Evolutionary conservation across 2,113 vertebrate species (phyloP).

Genomic region (Sinocyclocheilus rhinocerous): DNA sequence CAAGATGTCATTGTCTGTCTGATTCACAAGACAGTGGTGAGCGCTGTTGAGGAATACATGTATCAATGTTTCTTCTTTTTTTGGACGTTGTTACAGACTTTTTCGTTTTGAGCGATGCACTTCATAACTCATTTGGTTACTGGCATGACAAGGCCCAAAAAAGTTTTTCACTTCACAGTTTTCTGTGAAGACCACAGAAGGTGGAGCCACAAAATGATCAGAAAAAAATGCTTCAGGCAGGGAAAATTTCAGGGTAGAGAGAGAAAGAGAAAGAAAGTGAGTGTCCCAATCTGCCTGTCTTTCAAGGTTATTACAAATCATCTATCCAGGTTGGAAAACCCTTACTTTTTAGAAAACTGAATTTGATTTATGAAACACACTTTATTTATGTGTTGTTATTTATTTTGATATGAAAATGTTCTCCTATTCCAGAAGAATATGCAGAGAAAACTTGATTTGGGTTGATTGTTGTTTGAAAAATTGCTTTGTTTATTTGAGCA

Average conservation of each 20-base stretch:
- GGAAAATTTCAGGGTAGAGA: conserved; percentile 18
- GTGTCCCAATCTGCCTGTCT: conserved; percentile 7
- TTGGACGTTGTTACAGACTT: not conserved
- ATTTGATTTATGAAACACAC: not conserved
- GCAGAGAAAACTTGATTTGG: not conserved
- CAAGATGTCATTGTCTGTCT: not conserved
- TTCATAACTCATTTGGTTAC: conserved; percentile 13
- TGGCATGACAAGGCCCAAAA: conserved; percentile 42
- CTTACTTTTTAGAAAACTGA: not conserved
- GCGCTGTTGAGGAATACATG: not conserved
- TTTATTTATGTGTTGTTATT: not conserved
- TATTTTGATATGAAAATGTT: not conserved
- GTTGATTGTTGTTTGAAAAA: not conserved
- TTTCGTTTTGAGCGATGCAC: conserved; percentile 34
- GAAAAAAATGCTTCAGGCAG: conserved; percentile 20
- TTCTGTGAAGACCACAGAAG: conserved; percentile 29
- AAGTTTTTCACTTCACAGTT: conserved; percentile 31
- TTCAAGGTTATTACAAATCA: conserved; percentile 27
- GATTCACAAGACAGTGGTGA: not conserved
- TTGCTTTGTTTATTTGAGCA: not conserved
- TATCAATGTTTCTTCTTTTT: not conserved
- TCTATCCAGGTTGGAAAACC: not conserved
- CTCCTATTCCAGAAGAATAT: not conserved
- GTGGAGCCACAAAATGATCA: conserved; percentile 26
- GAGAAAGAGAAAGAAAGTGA: conserved; percentile 1